phyloP scores from a whole-genome alignment of 2,888 invertebrate genomes.

The Iphiclides podalirius region DNA sequence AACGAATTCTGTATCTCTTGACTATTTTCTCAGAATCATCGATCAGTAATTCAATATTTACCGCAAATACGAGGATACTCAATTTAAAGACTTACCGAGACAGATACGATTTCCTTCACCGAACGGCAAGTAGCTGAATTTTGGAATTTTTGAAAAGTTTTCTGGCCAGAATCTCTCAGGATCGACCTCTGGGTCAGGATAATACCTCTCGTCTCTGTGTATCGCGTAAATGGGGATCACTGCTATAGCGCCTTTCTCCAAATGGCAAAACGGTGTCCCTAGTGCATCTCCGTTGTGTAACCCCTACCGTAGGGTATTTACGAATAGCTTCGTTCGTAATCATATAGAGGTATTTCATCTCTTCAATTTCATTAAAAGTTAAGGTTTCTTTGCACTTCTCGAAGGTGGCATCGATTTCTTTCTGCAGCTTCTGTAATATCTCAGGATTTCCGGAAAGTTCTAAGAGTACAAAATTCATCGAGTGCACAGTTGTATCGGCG shows the following conservation, averaged over 20 bases:
- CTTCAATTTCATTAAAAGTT: conserved; percentile 46
- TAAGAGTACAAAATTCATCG: conserved; percentile 47
- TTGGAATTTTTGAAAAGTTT: conserved; percentile 36
- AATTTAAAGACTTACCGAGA: conserved; percentile 73
- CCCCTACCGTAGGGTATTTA: conserved; percentile 58
- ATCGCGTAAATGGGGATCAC: conserved; percentile 33
- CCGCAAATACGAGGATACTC: no score
- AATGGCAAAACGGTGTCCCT: conserved; percentile 45
- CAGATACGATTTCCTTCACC: conserved; percentile 74
- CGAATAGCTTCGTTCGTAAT: conserved; percentile 60
- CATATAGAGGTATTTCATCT: conserved; percentile 52
- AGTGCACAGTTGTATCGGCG: conserved; percentile 56
- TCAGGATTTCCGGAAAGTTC: conserved; percentile 50
- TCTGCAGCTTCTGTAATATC: conserved; percentile 43
- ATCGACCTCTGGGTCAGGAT: conserved; percentile 35
- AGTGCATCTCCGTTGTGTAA: conserved; percentile 48
- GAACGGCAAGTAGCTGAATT: conserved; percentile 66
- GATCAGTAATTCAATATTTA: no score
- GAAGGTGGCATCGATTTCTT: conserved; percentile 45
- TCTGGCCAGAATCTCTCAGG: conserved; percentile 39
- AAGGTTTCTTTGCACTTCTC: conserved; percentile 40
- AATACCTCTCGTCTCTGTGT: conserved; percentile 52
- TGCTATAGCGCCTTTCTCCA: conserved; percentile 35
- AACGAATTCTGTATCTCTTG: no score
- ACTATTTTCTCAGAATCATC: no score